Base-by-base conservation (phyloP, 1,140 invertebrate species). In the Drosophila quadrilineata region DNA sequence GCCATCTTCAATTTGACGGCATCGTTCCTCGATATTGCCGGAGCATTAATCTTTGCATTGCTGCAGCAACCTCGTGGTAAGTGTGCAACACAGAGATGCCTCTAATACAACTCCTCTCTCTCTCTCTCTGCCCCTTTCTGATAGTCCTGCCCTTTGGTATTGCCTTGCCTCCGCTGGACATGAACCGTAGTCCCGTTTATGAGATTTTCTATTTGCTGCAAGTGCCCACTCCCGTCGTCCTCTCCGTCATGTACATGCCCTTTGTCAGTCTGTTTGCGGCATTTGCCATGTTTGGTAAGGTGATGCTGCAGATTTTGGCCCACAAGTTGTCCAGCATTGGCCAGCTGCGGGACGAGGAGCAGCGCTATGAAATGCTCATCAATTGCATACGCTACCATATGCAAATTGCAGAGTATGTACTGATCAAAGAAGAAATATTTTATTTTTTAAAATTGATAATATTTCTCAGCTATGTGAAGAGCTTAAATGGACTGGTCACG, bases 161-260 rank as follows among this genome's bases (percentile, higher is more conserved):
- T 9, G 73, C 74, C 1, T 4, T 89, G 12, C 88, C 88, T 0
- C 63, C 36, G 26, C 19, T 88, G 35, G 67, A 89, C 48, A 63
- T 87, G 59, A 77, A 67, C n/a, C 33, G 43, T 2, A 38, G 75
- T 2, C 88, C 88, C 0, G 10, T 76, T n/a, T 89, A 85, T 49
- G 80, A 89, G 48, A 46, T 85, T 3, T 24, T 85, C 12, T 89
- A 85, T 49, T n/a, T 88, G 17, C 22, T 68, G 41, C 70, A 89
- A 60, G 16, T 88, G 6, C 63, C 82, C 14, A 62, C 50, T 2
- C 85, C 85, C 10, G 9, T 88, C 3, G 43, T 87, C 2, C 49
- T 89, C 9, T 68, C 67, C 6, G 46, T 69, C 36, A 68, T 89
- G 76, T 89, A 89, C 33, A 88, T 89, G 88, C 85, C 88, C 2